Percentiles rank a stretch among this genome's conserved stretches.
Evolutionary conservation across 2,888 invertebrate species (phyloP).

Genomic region (Tenthredo scrophulariae): DNA sequence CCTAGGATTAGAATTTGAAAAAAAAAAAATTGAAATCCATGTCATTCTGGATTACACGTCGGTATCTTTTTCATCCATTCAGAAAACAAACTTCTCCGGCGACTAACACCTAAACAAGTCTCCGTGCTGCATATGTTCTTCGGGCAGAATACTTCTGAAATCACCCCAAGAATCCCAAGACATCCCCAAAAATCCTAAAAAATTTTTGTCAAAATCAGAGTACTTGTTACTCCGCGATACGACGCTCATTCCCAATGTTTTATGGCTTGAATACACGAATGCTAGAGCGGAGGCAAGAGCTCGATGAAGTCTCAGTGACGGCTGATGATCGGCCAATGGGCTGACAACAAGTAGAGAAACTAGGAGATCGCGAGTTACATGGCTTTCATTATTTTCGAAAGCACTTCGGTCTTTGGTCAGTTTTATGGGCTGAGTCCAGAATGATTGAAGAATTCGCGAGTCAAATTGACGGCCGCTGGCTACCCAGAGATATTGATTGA

Average conservation of each 20-base stretch:
- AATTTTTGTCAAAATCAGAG: no score
- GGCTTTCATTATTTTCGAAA: background rate
- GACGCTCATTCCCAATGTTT: constrained; percentile 93
- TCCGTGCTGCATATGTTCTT: no score
- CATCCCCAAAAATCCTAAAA: no score
- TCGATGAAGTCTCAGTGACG: constrained; percentile 91
- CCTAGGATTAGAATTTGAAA: no score
- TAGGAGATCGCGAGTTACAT: background rate
- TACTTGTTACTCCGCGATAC: constrained; percentile 92
- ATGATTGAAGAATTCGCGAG: background rate
- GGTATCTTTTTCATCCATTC: no score
- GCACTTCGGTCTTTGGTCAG: background rate
- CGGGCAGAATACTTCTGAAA: no score
- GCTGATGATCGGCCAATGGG: constrained; percentile 79
- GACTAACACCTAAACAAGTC: no score
- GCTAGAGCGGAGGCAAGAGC: constrained; percentile 91
- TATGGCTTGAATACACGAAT: constrained; percentile 96
- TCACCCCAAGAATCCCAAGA: no score
- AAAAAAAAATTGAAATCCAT: no score
- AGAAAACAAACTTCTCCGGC: no score
- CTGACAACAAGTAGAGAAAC: constrained; percentile 66
- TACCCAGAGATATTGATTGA: background rate
- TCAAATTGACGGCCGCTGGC: constrained; percentile 16
- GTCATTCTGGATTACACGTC: no score
- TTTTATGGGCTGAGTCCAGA: background rate